A percentile compares a stretch with the other conserved stretches of the same genome.
These are phyloP conservation scores for Machaerirhynchus nigripectus DNA, from an alignment of 2,113 vertebrate species.

Conservation along the genomic window DNA sequence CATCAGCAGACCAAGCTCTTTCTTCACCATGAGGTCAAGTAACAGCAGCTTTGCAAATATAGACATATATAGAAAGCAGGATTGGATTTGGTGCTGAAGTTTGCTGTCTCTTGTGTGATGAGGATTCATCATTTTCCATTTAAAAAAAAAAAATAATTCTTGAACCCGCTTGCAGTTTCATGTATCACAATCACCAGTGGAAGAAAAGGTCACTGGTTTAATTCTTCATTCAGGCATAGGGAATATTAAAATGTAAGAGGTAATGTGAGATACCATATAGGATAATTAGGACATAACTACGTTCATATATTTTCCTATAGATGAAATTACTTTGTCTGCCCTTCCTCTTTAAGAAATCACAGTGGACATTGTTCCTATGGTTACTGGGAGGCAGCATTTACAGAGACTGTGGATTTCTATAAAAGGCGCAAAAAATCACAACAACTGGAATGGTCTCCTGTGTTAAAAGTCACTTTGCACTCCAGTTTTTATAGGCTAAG, in stretches of 20 bases:
- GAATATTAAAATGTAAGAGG: constrained; percentile 55
- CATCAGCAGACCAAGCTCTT: not conserved
- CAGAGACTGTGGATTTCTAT: not conserved
- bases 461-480: constrained; percentile 15
- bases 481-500: constrained; percentile 13
- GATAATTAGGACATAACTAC: constrained; percentile 63
- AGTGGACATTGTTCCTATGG: constrained; percentile 65
- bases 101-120: not conserved
- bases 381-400: constrained; percentile 53
- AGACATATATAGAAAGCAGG: not conserved
- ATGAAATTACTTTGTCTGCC: constrained; percentile 49
- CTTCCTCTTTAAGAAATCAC: constrained; percentile 62
- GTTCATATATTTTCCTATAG: constrained; percentile 54
- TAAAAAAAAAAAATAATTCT: not conserved
- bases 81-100: not conserved
- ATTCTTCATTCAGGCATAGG: constrained; percentile 54
- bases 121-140: constrained; percentile 32
- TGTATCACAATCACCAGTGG: constrained; percentile 45
- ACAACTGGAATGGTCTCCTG: not conserved
- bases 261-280: constrained; percentile 51
- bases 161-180: constrained; percentile 24
- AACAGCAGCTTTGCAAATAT: not conserved
- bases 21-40: not conserved
- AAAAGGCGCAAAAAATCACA: constrained; percentile 34
- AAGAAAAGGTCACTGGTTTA: constrained; percentile 62